Evolutionary conservation across 2,797 vertebrate genomes (phyloP), one percentile per base, ranked within the genome.

Genomic region (Pseudomugil gertrudae): DNA sequence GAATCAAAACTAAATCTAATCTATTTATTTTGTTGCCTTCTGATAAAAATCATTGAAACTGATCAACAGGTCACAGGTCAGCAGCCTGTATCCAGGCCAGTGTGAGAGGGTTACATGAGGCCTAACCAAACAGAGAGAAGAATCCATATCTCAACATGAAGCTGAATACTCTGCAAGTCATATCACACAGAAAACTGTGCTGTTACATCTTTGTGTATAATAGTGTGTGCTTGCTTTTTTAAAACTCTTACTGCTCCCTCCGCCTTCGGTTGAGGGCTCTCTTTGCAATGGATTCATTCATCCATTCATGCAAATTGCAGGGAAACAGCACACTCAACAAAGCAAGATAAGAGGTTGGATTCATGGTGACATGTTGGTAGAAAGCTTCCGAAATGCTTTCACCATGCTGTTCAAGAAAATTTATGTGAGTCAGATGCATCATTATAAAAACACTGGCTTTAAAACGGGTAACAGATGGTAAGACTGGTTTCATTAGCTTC

Each of bases 241-340:
- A 29, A 47, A 61, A 24, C 56, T 66, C 2, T 3, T 9, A 3
- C 21, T 38, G 23, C 38, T 63, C 30, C 61, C 21, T 58, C 62
- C 67, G 53, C 66, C 77, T 36, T 69, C 65, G 5, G 68, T 76
- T 58, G 59, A 78, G 73, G 17, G 57, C 80, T 79, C 60, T 40
- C 55, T 29, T 1, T 24, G 61, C 62, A 24, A 59, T n/a, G n/a
- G n/a, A n/a, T n/a, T n/a, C 66, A 2, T 59, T 72, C 57, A 55
- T 66, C 81, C 61, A 74, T 76, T 83, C 69, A 76, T 76, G 72
- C 72, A 77, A 81, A 79, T 72, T 72, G 53, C 68, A 78, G 76
- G 59, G 76, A 78, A 82, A 54, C 67, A 57, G 51, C 81, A 43
- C 73, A 38, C 64, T 81, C 59, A 53, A 24, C 33, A 36, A 32